Conservation (phyloP, 2,888 invertebrate genomes). For the Elegia similella region DNA sequence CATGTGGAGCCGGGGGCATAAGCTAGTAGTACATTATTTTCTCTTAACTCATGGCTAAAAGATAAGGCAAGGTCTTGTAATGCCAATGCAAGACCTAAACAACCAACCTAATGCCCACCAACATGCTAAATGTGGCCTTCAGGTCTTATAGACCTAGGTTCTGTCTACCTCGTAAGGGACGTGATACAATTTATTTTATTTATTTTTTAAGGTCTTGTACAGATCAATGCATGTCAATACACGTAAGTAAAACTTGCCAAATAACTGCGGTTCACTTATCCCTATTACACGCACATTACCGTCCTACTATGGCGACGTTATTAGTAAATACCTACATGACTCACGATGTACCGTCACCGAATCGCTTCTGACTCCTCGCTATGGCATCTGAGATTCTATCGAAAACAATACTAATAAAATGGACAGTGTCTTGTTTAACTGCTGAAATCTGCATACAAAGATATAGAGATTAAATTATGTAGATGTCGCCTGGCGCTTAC, state of each 20-base stretch:
- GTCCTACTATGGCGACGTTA: background rate
- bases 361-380: background rate
- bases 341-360: constrained; percentile 2
- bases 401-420: background rate
- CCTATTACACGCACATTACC: background rate
- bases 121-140: too few relatives aligned
- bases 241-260: background rate
- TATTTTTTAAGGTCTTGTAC: too few relatives aligned
- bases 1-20: too few relatives aligned
- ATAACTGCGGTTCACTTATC: background rate
- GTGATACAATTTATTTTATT: too few relatives aligned
- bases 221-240: too few relatives aligned
- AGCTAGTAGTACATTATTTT: too few relatives aligned
- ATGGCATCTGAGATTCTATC: constrained; percentile 3
- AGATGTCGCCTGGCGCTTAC: background rate
- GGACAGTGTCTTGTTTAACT: background rate
- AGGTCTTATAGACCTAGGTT: too few relatives aligned
- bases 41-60: too few relatives aligned
- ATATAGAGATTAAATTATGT: constrained; percentile 1
- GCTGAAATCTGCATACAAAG: constrained; percentile 10
- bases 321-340: background rate
- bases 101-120: too few relatives aligned
- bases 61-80: too few relatives aligned
- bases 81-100: too few relatives aligned
- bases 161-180: too few relatives aligned